A percentile compares a stretch with the other conserved stretches of the same genome.
Evolutionary conservation across 2,797 vertebrate genomes (phyloP).

Genomic region (Mormyrops boulengeri): DNA sequence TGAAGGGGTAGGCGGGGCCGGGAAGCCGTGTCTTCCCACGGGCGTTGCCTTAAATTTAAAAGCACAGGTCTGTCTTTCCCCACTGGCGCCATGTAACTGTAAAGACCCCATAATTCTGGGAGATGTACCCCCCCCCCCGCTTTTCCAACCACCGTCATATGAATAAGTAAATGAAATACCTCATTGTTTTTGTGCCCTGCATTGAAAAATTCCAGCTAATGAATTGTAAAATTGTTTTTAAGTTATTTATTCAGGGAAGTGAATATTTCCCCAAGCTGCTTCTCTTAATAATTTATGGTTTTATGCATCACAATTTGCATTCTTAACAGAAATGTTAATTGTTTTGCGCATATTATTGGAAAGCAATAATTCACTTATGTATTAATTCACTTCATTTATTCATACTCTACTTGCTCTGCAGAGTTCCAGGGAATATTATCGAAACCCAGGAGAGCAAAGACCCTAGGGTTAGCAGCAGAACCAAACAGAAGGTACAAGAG

Average conservation of each 20-base stretch:
- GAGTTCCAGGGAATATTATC: not conserved
- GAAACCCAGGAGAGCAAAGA: not conserved
- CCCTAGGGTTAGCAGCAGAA: not conserved
- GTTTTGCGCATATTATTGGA: slow-evolving; percentile 11
- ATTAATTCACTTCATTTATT: slow-evolving; percentile 10
- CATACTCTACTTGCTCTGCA: not conserved
- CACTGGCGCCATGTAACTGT: not conserved
- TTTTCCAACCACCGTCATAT: not conserved
- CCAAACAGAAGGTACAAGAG: not conserved
- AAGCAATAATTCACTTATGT: slow-evolving; percentile 1
- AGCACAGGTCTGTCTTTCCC: not conserved
- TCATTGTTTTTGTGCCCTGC: not conserved
- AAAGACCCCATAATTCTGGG: not conserved
- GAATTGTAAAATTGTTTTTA: slow-evolving; percentile 14
- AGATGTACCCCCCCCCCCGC: not conserved
- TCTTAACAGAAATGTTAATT: slow-evolving; percentile 12
- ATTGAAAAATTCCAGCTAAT: not conserved
- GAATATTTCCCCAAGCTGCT: slow-evolving; percentile 15
- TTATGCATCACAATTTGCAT: slow-evolving; percentile 18
- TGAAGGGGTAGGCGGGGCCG: not conserved
- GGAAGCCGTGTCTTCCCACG: not conserved
- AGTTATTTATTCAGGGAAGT: slow-evolving; percentile 13
- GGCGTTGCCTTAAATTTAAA: not conserved
- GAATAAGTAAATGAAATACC: not conserved
- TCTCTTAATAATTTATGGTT: slow-evolving; percentile 11